phyloP scores from a whole-genome alignment of 1,140 invertebrate species.

The Monomorium pharaonis region DNA sequence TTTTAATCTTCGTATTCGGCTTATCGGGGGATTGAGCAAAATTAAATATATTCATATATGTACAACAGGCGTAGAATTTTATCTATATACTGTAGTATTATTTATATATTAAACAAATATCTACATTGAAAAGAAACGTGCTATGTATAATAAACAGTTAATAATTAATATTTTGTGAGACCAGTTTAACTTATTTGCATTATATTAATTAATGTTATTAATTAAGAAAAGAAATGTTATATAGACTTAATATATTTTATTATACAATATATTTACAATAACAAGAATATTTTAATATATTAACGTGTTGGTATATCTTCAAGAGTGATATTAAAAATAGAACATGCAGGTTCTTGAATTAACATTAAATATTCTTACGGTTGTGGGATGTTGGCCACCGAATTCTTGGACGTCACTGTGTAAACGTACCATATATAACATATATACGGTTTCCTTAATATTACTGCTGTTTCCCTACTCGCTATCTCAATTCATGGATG shows the following conservation, averaged over 20 bases:
- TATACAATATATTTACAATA: not conserved
- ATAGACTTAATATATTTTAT: not conserved
- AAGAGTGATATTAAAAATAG: not conserved
- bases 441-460: not conserved
- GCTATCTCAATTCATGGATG: conserved; percentile 52
- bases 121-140: not conserved
- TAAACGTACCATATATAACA: conserved; percentile 12
- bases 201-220: not conserved
- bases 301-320: not conserved
- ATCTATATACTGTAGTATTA: not conserved
- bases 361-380: conserved; percentile 51
- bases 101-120: not conserved
- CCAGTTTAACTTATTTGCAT: not conserved
- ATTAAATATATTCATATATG: not conserved
- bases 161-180: not conserved
- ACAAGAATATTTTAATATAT: not conserved
- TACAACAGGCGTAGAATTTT: not conserved
- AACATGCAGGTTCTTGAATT: conserved; percentile 47
- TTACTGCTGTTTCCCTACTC: conserved; percentile 31
- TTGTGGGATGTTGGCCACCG: conserved; percentile 45
- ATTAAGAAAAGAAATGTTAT: not conserved
- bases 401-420: conserved; percentile 16
- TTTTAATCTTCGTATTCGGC: not conserved
- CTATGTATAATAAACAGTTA: not conserved
- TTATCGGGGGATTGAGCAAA: not conserved